Conservation (phyloP, 2,888 invertebrate genomes). For the Pardosa pseudoannulata region DNA sequence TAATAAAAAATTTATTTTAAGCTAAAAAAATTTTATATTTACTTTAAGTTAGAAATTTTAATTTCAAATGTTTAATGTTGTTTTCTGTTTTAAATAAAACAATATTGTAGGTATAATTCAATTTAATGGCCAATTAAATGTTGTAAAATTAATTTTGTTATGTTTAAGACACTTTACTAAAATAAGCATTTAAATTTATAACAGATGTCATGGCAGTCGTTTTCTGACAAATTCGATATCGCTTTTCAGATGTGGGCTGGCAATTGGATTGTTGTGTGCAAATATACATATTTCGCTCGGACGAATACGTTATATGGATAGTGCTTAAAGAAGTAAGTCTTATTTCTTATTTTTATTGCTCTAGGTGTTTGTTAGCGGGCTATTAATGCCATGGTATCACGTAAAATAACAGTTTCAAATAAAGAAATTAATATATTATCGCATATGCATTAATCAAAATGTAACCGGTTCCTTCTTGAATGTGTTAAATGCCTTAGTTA, state of each 20-base stretch:
- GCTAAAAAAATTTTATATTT: too few relatives aligned
- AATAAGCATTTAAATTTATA: background rate
- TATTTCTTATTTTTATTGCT: background rate
- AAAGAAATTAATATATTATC: too few relatives aligned
- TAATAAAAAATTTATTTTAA: too few relatives aligned
- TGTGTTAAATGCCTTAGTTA: constrained; percentile 25
- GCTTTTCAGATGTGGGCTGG: background rate
- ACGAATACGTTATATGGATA: constrained; percentile 63
- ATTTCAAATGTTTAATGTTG: too few relatives aligned
- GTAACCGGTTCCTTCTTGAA: constrained; percentile 20
- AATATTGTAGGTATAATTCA: too few relatives aligned
- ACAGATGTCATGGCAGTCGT: constrained; percentile 5
- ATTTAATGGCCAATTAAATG: too few relatives aligned
- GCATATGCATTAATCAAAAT: background rate
- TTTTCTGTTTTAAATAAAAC: too few relatives aligned
- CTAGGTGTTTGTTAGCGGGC: background rate
- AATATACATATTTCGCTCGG: constrained; percentile 49
- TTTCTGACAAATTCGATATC: background rate
- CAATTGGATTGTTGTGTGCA: constrained; percentile 34
- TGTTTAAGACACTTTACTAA: too few relatives aligned
- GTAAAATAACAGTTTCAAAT: background rate
- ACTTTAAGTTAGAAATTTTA: too few relatives aligned
- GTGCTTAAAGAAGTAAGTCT: constrained; percentile 48
- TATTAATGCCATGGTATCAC: background rate
- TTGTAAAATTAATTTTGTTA: too few relatives aligned